phyloP scores from a whole-genome alignment of 2,797 vertebrate genomes.

The Falco novaeseelandiae region DNA sequence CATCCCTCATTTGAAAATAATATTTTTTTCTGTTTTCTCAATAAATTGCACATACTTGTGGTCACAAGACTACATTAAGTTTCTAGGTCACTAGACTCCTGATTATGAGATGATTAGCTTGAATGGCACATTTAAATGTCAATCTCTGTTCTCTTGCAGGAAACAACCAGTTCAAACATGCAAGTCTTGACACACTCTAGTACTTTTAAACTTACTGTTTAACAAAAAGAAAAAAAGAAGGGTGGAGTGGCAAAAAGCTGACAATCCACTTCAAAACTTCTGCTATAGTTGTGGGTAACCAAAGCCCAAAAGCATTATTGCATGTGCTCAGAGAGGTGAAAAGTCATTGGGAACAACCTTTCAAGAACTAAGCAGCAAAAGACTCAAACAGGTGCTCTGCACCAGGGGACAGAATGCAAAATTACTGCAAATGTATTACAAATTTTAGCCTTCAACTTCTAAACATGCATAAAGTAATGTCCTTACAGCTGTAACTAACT shows the following conservation, averaged over 20 bases:
- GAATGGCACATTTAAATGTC: neutral
- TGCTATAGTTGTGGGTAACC: neutral
- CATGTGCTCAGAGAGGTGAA: neutral
- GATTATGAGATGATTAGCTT: neutral
- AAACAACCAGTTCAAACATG: neutral
- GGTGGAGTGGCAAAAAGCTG: neutral
- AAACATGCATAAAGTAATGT: neutral
- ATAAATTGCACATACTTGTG: neutral
- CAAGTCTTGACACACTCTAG: neutral
- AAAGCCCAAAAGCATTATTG: neutral
- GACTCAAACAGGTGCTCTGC: neutral
- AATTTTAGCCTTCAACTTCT: neutral
- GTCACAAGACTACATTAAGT: neutral
- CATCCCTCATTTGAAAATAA: neutral
- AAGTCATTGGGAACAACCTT: conserved; percentile 9
- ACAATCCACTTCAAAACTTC: neutral
- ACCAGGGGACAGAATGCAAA: neutral
- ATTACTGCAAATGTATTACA: neutral
- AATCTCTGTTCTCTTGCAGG: neutral
- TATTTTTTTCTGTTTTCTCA: neutral
- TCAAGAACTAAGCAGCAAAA: neutral
- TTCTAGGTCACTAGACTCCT: neutral
- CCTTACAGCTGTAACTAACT: neutral
- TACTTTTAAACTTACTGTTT: neutral
- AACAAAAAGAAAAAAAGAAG: neutral